Percentiles rank a stretch among this genome's conserved stretches.
Evolutionary conservation across 2,113 vertebrate species (phyloP).

Genomic region (Scytalopus superciliaris): DNA sequence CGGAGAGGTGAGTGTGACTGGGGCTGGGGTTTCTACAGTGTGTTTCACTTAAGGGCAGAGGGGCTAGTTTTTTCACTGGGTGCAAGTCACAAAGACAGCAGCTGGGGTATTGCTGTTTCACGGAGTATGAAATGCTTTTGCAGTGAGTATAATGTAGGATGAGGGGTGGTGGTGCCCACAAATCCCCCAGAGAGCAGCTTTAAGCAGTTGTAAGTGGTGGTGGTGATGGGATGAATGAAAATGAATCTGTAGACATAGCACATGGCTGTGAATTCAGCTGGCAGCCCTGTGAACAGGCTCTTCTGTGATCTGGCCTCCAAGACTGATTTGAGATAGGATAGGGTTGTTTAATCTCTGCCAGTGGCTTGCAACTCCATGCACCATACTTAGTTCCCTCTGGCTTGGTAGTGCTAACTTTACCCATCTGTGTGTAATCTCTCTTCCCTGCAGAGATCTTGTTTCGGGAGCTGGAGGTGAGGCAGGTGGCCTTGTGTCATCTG

Average conservation of each 20-base stretch:
- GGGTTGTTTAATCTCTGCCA: background rate
- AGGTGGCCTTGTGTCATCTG: slow-evolving; percentile 88
- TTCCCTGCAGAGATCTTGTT: slow-evolving; percentile 84
- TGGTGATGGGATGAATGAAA: background rate
- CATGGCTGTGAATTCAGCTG: background rate
- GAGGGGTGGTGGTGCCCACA: background rate
- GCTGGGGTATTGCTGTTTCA: background rate
- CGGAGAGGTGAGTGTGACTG: slow-evolving; percentile 82
- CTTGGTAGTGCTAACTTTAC: background rate
- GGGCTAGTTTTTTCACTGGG: background rate
- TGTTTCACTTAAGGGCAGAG: background rate
- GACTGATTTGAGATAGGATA: background rate
- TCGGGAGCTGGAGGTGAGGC: slow-evolving; percentile 85
- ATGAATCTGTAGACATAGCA: background rate
- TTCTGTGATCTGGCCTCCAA: background rate
- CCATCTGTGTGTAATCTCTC: background rate
- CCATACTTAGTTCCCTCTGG: background rate
- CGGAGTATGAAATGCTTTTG: background rate
- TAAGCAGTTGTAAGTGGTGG: background rate
- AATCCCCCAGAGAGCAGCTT: background rate
- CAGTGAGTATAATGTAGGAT: background rate
- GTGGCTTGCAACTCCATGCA: background rate
- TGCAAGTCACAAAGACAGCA: background rate
- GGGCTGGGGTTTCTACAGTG: background rate
- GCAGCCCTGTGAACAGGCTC: background rate